Evolutionary conservation across 1,140 invertebrate genomes (phyloP), one percentile per base, ranked within the genome.

Genomic region (Periplaneta americana): DNA sequence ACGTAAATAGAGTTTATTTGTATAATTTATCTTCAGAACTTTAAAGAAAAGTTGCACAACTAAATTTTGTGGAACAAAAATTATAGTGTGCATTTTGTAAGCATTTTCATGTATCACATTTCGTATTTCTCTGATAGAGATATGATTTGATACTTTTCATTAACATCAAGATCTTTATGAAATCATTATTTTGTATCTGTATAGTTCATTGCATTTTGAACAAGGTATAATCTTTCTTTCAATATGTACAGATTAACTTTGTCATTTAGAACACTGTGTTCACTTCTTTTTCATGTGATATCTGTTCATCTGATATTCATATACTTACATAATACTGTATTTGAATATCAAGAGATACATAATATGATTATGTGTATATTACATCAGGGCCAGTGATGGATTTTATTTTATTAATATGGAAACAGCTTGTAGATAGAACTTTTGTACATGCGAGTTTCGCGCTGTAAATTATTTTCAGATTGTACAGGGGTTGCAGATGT

Each of bases 21-120:
- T 28, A 13, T 66, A 28, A 66, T 28, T 66, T 66, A 66, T 4
- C 2, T 66, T 66, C 28, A n/a, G 48, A 66, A 66, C 48, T 28
- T 66, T n/a, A 66, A n/a, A n/a, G n/a, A 39, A 78, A 34, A 78
- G 35, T 78, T 78, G 76, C 76, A 78, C 76, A 78, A n/a, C 76
- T 36, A 22, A 78, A 28, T 78, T 22, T 78, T 39, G 35, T 66
- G 22, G 22, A 66, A 66, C n/a, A 66, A 66, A 1, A 66, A n/a
- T 6, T 66, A 66, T 66, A 28, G 6, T 66, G 48, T 66, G 48
- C 48, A 28, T n/a, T 28, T n/a, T 28, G 22, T 11, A n/a, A n/a
- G 22, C 48, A 66, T 66, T 66, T 66, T 66, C 48, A 66, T 66
- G 48, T 66, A 28, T 66, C 48, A 66, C 22, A 66, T 28, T 66